These are phyloP conservation scores for Campylorhamphus procurvoides DNA, from an alignment of 2,113 vertebrate genomes.

Conservation along the genomic window DNA sequence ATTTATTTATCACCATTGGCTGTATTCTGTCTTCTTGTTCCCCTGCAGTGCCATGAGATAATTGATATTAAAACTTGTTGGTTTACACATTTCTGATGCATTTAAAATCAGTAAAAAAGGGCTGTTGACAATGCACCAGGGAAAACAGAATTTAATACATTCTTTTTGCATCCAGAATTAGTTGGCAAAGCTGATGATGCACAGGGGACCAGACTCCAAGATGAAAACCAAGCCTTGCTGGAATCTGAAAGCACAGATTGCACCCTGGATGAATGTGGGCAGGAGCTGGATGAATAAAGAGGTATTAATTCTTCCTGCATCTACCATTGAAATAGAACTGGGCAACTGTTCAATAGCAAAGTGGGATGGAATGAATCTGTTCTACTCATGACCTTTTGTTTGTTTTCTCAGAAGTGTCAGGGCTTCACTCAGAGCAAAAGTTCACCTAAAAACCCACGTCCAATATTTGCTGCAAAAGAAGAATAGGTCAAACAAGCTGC, in stretches of 20 bases:
- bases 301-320: constrained; percentile 8
- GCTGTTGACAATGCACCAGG: background rate
- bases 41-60: background rate
- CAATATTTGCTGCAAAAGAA: background rate
- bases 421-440: background rate
- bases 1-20: background rate
- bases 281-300: constrained; percentile 38
- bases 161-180: background rate
- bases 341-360: background rate
- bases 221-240: background rate
- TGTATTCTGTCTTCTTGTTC: background rate
- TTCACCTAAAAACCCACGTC: background rate
- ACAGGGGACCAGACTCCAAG: background rate
- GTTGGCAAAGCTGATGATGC: background rate
- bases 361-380: background rate
- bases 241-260: background rate
- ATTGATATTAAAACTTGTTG: background rate
- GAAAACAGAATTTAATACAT: background rate
- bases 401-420: background rate
- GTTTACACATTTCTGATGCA: background rate
- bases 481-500: background rate
- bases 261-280: constrained; percentile 1
- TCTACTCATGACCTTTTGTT: background rate
- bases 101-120: background rate
- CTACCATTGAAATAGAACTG: background rate